These are phyloP conservation scores for Indri indri DNA, from an alignment of 2,113 vertebrate species.

Conservation along the genomic window DNA sequence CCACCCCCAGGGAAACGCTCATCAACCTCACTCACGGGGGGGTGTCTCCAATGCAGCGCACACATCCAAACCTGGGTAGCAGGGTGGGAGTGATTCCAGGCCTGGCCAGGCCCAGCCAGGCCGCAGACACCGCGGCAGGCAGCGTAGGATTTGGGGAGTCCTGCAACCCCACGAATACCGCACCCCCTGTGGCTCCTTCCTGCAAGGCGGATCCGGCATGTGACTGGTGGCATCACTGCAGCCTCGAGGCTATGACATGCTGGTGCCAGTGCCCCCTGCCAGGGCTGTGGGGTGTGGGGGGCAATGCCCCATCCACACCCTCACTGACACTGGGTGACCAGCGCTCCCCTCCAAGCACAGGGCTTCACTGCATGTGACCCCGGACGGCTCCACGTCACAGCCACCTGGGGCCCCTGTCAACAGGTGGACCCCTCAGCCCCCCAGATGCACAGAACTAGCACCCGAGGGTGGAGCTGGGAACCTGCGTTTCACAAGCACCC, in stretches of 20 bases:
- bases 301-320: no score
- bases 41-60: background rate
- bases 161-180: background rate
- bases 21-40: background rate
- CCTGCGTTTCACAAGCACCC: background rate
- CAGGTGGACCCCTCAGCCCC: no score
- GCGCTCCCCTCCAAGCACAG: background rate
- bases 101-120: background rate
- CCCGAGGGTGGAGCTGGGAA: background rate
- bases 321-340: no score
- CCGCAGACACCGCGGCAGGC: background rate
- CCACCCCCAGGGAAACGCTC: background rate
- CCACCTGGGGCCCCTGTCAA: background rate
- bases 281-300: no score
- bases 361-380: background rate
- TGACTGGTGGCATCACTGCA: background rate
- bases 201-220: no score
- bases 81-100: background rate
- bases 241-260: background rate
- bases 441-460: background rate
- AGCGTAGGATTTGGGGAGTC: fast-evolving
- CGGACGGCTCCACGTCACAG: background rate
- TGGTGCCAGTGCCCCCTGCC: no score
- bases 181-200: background rate
- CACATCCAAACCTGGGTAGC: fast-evolving